phyloP scores from a whole-genome alignment of 2,797 vertebrate genomes.

The Loris lydekkerianus region DNA sequence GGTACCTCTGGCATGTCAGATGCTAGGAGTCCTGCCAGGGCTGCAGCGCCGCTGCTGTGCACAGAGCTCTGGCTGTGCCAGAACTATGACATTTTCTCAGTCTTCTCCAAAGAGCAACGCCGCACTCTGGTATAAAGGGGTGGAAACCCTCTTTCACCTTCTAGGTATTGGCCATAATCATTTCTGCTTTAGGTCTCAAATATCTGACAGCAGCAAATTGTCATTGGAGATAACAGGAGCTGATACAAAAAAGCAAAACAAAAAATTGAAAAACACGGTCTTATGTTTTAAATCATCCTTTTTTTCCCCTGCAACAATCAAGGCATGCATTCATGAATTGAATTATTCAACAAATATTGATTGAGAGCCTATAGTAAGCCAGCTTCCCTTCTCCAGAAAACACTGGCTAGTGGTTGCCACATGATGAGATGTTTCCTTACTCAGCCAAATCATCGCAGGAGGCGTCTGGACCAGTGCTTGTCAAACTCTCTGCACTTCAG shows the following conservation, averaged over 20 bases:
- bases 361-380: neutral
- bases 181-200: neutral
- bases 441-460: neutral
- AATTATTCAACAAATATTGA: constrained; percentile 11
- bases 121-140: neutral
- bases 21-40: neutral
- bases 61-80: neutral
- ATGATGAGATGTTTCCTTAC: neutral
- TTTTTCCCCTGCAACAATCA: neutral
- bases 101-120: neutral
- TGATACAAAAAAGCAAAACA: neutral
- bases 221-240: neutral
- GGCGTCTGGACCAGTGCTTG: neutral
- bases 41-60: neutral
- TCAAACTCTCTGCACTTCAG: neutral
- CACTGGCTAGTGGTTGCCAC: neutral
- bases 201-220: neutral
- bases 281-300: neutral
- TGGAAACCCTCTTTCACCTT: neutral
- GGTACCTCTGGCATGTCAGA: neutral
- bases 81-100: neutral
- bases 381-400: neutral
- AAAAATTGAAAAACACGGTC: neutral
- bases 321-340: neutral
- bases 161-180: neutral